Base-by-base conservation (phyloP, 2,797 vertebrate species). In the Bovichtus variegatus region DNA sequence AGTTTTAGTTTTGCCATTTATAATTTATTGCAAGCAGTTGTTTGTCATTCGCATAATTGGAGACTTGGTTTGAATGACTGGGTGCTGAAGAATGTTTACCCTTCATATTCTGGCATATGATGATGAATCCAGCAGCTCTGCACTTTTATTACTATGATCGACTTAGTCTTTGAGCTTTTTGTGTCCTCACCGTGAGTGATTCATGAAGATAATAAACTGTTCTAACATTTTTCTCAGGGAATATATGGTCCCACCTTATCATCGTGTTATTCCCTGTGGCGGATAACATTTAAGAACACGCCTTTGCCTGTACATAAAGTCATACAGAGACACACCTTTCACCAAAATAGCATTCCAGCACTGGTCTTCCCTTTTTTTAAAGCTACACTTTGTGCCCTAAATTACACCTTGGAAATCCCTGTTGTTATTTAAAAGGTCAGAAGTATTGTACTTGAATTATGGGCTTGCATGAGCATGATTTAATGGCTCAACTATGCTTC, bases 271-370 rank as follows among this genome's bases (percentile, higher is more conserved):
- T 66, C 72, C 87, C 71, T 5, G 5, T 44, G 81, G 76, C 82
- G 4, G 55, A 65, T 27, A 25, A 41, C 51, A 78, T 54, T 76
- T 6, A 67, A 47, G 68, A 75, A 83, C 87, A 86, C 66, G 66
- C 83, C 89, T 71, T 87, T 81, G 70, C 77, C 46, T 86, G 79
- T 19, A 55, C 44, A 49, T 25, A 60, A 57, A 54, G 59, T 44
- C 27, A 19, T 38, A 54, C 46, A 71, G 49, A 29, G 12, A 60
- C 46, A 9, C 55, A 49, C 59, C 41, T 58, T 83, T 71, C 58
- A 72, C 78, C 76, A 80, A 71, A 70, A 62, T 6, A 57, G 27
- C 84, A 91, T 91, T 90, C 87, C 83, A 54, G 31, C 2, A 5
- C 60, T n/a, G 54, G 9, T 61, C 43, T 38, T 80, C 23, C 13